Conservation (phyloP, 2,797 vertebrate species). For the Pseudocheirus occidentalis region DNA sequence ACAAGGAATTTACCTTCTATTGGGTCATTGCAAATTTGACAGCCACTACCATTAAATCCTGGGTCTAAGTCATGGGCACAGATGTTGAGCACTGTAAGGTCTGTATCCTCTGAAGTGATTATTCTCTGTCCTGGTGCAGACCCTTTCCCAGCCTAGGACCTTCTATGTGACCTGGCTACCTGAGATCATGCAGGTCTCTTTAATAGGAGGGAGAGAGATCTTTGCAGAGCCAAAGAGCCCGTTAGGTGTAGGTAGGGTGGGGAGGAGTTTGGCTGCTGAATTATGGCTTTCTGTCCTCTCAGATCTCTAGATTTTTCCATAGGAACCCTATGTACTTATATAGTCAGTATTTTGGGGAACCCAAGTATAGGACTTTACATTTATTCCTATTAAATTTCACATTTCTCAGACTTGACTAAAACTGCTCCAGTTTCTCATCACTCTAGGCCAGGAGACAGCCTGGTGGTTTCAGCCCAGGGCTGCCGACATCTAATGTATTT, state of each 20-base stretch:
- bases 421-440: background rate
- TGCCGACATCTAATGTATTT: background rate
- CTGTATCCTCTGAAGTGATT: too few species aligned
- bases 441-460: background rate
- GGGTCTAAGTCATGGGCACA: too few species aligned
- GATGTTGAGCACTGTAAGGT: too few species aligned
- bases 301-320: background rate
- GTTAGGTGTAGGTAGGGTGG: background rate
- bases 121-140: background rate
- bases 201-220: background rate
- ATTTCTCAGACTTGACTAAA: background rate
- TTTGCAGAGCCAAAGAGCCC: background rate
- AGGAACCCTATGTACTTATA: background rate
- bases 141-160: background rate
- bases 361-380: background rate
- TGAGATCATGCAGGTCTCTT: background rate
- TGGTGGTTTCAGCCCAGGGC: background rate
- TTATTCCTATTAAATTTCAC: background rate
- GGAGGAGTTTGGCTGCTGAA: background rate
- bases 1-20: too few species aligned
- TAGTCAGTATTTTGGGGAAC: background rate
- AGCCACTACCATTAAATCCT: too few species aligned
- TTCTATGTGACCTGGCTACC: background rate
- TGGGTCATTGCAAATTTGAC: too few species aligned
- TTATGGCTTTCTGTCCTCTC: background rate